A percentile compares a stretch with the other conserved stretches of the same genome.
These are phyloP conservation scores for Esperia sulphurella DNA, from an alignment of 2,888 invertebrate genomes.

Conservation along the genomic window DNA sequence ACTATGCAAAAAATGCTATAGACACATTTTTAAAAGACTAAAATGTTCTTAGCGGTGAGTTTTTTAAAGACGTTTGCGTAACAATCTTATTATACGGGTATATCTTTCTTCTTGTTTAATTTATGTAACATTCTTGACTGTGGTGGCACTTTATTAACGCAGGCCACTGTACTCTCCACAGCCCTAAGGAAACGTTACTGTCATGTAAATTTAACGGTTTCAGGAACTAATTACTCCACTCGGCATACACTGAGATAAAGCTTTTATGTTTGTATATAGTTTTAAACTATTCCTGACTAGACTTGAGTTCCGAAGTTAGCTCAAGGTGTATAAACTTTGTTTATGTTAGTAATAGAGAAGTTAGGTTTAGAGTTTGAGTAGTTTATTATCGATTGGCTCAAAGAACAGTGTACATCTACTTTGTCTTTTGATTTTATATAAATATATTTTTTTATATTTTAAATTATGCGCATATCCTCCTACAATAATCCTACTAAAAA, in stretches of 20 bases:
- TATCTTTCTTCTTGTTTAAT: no score
- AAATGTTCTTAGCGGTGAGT: no score
- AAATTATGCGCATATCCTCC: no score
- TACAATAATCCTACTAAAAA: no score
- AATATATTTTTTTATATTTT: no score
- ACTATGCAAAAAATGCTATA: no score
- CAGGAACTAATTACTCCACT: constrained; percentile 62
- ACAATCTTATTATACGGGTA: no score
- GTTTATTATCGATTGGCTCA: constrained; percentile 41
- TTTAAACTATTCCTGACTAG: constrained; percentile 46
- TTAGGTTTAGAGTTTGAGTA: constrained; percentile 44
- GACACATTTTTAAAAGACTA: no score
- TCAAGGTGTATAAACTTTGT: constrained; percentile 58
- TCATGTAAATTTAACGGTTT: constrained; percentile 61
- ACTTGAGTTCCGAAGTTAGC: constrained; percentile 45
- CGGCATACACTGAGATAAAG: constrained; percentile 47
- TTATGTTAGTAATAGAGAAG: constrained; percentile 52
- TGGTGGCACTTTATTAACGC: not conserved
- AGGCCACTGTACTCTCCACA: constrained; percentile 18
- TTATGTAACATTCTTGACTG: no score
- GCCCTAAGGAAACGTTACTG: constrained; percentile 43
- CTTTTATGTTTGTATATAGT: constrained; percentile 55
- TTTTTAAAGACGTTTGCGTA: no score
- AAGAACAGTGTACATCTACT: constrained; percentile 7
- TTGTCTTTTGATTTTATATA: no score